A percentile compares a stretch with the other conserved stretches of the same genome.
These are phyloP conservation scores for Cataglyphis rosenhaueri DNA, from an alignment of 2,888 invertebrate genomes.

Conservation along the genomic window DNA sequence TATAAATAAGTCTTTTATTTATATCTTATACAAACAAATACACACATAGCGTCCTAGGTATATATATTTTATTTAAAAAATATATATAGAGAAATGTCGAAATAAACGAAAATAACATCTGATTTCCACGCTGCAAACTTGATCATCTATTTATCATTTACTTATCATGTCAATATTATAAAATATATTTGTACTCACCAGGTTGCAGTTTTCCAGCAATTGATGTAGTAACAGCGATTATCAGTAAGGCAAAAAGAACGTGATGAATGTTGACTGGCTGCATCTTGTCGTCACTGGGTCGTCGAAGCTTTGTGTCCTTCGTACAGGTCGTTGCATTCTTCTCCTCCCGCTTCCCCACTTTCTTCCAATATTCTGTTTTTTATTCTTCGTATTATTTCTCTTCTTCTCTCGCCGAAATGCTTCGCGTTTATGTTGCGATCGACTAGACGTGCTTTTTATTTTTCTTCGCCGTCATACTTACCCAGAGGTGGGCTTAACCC, in stretches of 20 bases:
- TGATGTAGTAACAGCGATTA: background rate
- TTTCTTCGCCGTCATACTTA: background rate
- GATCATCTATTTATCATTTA: background rate
- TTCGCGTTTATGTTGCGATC: background rate
- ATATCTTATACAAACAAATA: background rate
- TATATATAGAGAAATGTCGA: background rate
- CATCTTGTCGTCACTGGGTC: constrained; percentile 56
- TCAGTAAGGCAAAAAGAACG: constrained; percentile 15
- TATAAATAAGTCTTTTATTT: background rate
- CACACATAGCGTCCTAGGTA: background rate
- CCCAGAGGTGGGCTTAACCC: background rate
- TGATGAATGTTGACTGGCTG: constrained; percentile 8
- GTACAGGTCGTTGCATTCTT: constrained; percentile 26
- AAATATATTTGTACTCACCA: constrained; percentile 38
- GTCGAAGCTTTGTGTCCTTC: constrained; percentile 20
- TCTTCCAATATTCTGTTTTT: background rate
- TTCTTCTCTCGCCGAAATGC: constrained; percentile 2
- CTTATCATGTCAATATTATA: background rate
- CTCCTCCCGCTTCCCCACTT: background rate
- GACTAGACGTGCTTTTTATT: constrained; percentile 24
- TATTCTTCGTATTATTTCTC: constrained; percentile 14
- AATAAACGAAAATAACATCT: background rate
- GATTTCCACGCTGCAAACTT: background rate
- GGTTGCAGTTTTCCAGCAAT: constrained; percentile 42
- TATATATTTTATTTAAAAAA: background rate